Percentiles rank a stretch among this genome's conserved stretches.
These are phyloP conservation scores for Halictus quadricinctus DNA, from an alignment of 2,888 invertebrate genomes.

Conservation along the genomic window DNA sequence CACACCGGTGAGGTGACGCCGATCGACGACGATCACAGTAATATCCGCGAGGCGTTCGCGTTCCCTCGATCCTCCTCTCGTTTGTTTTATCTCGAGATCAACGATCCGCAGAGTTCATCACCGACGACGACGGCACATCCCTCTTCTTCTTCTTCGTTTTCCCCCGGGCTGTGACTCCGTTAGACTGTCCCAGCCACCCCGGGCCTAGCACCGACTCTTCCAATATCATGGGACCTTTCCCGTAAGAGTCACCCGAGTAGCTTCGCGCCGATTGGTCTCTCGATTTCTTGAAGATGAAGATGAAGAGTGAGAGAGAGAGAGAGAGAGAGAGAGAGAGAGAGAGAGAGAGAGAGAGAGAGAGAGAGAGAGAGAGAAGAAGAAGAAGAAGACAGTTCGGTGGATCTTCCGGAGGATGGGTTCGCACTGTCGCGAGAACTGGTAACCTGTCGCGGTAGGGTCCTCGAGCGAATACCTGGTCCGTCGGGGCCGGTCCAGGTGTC, in stretches of 20 bases:
- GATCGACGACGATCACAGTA: neutral
- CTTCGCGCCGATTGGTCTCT: no score
- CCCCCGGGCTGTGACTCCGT: conserved; percentile 36
- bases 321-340: no score
- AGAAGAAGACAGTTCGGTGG: no score
- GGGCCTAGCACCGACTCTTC: no score
- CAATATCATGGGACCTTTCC: neutral
- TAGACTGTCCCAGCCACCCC: conserved; percentile 3
- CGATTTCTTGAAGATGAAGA: neutral
- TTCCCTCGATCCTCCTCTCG: neutral
- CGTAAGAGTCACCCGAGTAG: no score
- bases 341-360: no score
- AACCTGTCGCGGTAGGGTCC: conserved; percentile 12
- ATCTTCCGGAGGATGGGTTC: neutral
- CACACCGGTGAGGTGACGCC: conserved; percentile 19
- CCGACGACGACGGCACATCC: conserved; percentile 17
- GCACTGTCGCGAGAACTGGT: neutral
- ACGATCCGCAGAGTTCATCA: conserved; percentile 1
- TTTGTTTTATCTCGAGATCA: conserved; percentile 18
- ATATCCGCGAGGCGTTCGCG: neutral
- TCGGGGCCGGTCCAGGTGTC: conserved; percentile 47
- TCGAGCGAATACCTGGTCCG: conserved; percentile 22
- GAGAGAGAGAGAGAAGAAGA: no score
- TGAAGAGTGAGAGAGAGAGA: neutral
- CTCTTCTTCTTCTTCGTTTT: neutral